phyloP scores from a whole-genome alignment of 2,888 invertebrate genomes.

The Anthoptus insignis region DNA sequence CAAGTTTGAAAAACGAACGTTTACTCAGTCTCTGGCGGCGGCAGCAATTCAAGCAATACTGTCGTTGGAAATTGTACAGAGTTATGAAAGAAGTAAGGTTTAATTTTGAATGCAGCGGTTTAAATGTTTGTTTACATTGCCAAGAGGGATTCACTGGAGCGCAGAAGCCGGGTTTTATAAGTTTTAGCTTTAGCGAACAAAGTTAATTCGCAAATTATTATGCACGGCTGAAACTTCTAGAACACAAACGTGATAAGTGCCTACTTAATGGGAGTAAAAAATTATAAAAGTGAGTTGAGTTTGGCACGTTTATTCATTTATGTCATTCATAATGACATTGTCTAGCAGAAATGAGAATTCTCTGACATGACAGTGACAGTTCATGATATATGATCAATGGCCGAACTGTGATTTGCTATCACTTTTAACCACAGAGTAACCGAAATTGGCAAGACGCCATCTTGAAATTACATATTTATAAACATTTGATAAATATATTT shows the following conservation, averaged over 20 bases:
- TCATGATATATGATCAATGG: too few relatives aligned
- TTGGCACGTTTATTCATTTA: too few relatives aligned
- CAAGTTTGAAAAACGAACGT: constrained; percentile 30
- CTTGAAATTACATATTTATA: too few relatives aligned
- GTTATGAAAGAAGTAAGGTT: background rate
- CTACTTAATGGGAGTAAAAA: background rate
- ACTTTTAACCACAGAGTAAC: too few relatives aligned
- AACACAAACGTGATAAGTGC: background rate
- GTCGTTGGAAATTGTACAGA: background rate
- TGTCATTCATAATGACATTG: too few relatives aligned
- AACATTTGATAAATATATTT: too few relatives aligned
- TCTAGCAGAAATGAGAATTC: too few relatives aligned
- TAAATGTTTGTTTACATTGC: constrained; percentile 36
- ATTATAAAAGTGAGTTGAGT: too few relatives aligned
- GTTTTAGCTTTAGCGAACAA: constrained; percentile 22
- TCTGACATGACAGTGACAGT: too few relatives aligned
- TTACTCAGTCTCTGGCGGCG: constrained; percentile 15
- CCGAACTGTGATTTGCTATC: too few relatives aligned
- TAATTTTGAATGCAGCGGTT: constrained; percentile 17
- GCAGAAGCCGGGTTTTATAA: constrained; percentile 16
- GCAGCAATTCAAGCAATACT: constrained; percentile 1
- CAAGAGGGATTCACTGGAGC: constrained; percentile 26
- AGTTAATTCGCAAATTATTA: constrained; percentile 25
- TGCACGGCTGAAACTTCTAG: constrained; percentile 12
- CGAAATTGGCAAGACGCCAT: too few relatives aligned